Evolutionary conservation across 2,888 invertebrate genomes (phyloP), one percentile per base, ranked within the genome.

Genomic region (Cheilosia soror): DNA sequence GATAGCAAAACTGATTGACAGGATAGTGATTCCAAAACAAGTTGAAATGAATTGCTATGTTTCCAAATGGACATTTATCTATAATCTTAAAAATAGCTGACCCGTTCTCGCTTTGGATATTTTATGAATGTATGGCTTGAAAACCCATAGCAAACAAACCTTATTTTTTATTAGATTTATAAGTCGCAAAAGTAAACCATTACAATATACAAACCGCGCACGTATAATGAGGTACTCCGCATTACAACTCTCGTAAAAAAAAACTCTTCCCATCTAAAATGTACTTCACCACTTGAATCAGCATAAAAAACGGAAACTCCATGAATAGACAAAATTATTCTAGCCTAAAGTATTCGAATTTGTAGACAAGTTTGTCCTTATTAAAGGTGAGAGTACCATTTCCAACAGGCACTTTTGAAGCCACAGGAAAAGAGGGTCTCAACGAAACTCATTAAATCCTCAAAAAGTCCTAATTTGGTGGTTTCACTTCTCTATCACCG

Each of bases 381-480:
- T 49, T 47, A 47, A 49, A 58, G 47, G 37, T 49, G 49, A 25
- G 53, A 44, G 33, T 20, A 49, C 47, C 15, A 3, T 13, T 37
- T 57, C 53, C 55, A 65, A 55, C 25, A 42, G 60, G 13, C 71
- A 51, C 31, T 40, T 40, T 31, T 5, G 4, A 47, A 31, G 15
- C 33, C 25, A 33, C 2, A 44, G 25, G 4, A 9, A 40, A 37
- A 37, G 2, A 40, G 3, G 7, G 5, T 3, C 6, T 5, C 33
- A 49, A n/a, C 25, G 29, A 58, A 58, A 37, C 73, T 63, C 65
- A 63, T 65, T 47, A 65, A 75, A 65, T 65, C 49, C 55, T 11
- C 27, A 47, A 63, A 44, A 47, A 65, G n/a, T 33, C 65, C 75
- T 57, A 75, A 75, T 65, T 75, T 65, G n/a, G 47, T 27, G 33